phyloP scores from a whole-genome alignment of 2,113 vertebrate species.

The Phalacrocorax pelagicus region DNA sequence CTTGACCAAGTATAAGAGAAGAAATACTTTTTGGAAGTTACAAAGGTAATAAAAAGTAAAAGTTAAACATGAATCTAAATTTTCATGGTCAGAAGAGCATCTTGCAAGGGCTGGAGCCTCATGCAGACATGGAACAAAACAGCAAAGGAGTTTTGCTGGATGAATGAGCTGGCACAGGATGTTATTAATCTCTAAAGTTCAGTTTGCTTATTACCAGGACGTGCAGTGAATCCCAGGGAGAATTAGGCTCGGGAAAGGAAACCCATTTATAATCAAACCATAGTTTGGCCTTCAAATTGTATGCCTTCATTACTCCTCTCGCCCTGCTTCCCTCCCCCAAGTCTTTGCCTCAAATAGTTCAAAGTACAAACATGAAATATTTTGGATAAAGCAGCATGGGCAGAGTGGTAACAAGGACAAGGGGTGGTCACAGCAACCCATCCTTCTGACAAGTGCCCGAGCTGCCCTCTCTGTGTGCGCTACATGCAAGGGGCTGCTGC shows the following conservation, averaged over 20 bases:
- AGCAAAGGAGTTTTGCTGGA: background rate
- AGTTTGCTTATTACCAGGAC: background rate
- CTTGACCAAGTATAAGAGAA: background rate
- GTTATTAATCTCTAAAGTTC: constrained; percentile 8
- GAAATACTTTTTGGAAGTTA: background rate
- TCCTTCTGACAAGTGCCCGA: background rate
- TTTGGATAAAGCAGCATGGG: background rate
- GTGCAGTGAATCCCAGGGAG: background rate
- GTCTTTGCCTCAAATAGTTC: background rate
- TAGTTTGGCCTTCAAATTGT: background rate
- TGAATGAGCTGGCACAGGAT: constrained; percentile 12
- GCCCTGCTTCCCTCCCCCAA: too few species aligned
- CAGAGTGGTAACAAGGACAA: background rate
- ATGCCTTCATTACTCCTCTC: background rate
- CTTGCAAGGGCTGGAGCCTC: background rate
- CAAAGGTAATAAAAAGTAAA: background rate
- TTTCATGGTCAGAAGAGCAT: background rate
- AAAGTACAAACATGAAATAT: background rate
- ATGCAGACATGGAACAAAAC: background rate
- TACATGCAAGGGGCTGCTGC: background rate
- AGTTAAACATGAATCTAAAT: background rate
- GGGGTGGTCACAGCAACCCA: background rate
- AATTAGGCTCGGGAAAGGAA: background rate
- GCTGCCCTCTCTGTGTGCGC: fast-evolving
- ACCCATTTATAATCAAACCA: background rate